A percentile compares a stretch with the other conserved stretches of the same genome.
Evolutionary conservation across 2,888 invertebrate genomes (phyloP).

Genomic region (Xestobium rufovillosum): DNA sequence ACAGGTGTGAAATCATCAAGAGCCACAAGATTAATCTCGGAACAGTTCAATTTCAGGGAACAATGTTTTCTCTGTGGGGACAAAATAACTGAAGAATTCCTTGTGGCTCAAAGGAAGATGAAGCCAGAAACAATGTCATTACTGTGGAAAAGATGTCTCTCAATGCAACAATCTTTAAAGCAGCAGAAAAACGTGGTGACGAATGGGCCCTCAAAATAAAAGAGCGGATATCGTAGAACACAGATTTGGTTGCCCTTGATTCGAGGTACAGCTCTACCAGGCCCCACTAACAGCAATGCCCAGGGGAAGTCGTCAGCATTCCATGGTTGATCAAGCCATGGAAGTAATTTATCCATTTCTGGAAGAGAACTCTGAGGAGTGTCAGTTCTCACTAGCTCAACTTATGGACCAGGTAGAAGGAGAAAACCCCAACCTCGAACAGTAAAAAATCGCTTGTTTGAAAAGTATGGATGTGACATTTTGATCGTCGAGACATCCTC

Average conservation of each 20-base stretch:
- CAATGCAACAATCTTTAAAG: too few relatives aligned
- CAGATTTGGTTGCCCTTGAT: constrained; percentile 19
- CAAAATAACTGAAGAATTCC: too few relatives aligned
- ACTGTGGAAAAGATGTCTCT: constrained; percentile 11
- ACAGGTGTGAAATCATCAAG: constrained; percentile 7
- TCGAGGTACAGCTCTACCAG: constrained; percentile 17
- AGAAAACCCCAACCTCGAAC: neutral
- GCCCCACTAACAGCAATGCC: constrained; percentile 11
- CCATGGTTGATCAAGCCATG: constrained; percentile 2
- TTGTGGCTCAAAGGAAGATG: too few relatives aligned
- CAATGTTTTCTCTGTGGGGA: too few relatives aligned
- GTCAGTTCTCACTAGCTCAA: constrained; percentile 1
- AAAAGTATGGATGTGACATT: neutral
- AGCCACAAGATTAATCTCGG: constrained; percentile 6
- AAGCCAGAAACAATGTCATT: constrained; percentile 11
- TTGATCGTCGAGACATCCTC: neutral
- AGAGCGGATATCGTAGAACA: constrained; percentile 15
- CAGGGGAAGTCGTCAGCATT: constrained; percentile 1
- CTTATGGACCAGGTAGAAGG: neutral
- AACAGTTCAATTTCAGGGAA: too few relatives aligned
- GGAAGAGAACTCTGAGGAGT: neutral
- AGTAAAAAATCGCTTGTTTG: neutral
- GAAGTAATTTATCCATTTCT: neutral
- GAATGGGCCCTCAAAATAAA: constrained; percentile 14
- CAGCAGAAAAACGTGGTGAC: constrained; percentile 10